phyloP scores from a whole-genome alignment of 2,888 invertebrate genomes.

The Synanthedon tipuliformis region DNA sequence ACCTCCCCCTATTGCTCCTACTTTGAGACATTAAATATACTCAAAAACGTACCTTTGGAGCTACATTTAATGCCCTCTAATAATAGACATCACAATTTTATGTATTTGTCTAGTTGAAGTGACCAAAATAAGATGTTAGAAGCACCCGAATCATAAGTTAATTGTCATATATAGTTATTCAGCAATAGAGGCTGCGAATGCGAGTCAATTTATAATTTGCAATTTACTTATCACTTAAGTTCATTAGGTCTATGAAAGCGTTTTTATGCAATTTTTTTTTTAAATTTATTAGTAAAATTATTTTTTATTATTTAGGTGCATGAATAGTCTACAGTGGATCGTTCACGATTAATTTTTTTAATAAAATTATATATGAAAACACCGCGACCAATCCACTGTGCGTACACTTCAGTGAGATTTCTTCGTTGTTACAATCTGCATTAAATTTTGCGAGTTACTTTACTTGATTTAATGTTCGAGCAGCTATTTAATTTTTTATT shows the following conservation, averaged over 20 bases:
- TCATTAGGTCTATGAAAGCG: not conserved
- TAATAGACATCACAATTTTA: constrained; percentile 10
- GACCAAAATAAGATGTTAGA: not conserved
- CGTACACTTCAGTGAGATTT: too few species aligned
- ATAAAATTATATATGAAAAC: too few species aligned
- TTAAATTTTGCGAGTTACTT: too few species aligned
- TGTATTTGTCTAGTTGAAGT: not conserved
- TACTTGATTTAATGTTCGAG: too few species aligned
- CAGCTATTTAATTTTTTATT: too few species aligned
- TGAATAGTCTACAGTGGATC: too few species aligned
- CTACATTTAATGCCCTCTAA: constrained; percentile 31
- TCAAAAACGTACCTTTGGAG: constrained; percentile 27
- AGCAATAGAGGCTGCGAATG: not conserved
- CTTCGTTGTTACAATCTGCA: too few species aligned
- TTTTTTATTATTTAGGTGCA: not conserved
- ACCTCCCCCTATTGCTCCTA: constrained; percentile 31
- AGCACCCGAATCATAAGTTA: not conserved
- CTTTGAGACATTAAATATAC: constrained; percentile 41
- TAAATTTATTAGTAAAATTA: not conserved
- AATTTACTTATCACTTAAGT: not conserved
- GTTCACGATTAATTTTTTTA: too few species aligned
- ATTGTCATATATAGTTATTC: not conserved
- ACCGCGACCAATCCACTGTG: too few species aligned
- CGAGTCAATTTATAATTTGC: not conserved
- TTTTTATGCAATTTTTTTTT: not conserved